Evolutionary conservation across 2,888 invertebrate genomes (phyloP), one percentile per base, ranked within the genome.

Genomic region (Ditula angustiorana): DNA sequence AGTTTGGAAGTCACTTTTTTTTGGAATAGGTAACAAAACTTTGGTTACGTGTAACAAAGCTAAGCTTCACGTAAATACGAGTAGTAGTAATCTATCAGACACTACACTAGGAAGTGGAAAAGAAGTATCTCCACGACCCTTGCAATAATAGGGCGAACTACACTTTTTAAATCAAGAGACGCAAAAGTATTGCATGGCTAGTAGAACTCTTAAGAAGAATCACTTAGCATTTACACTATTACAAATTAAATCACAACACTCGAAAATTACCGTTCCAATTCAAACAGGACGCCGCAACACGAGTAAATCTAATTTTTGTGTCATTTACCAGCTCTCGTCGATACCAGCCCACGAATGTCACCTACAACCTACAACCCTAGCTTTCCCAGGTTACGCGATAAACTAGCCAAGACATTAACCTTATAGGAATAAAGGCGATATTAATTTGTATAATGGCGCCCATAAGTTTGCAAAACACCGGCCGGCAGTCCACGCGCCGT

Each of bases 401-500:
- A 68, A 66, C 65, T 57, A 57, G 64, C 49, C 13, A 58, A 65
- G 69, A 67, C 83, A 73, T 66, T 85, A 85, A 78, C 41, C 0
- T 37, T 5, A 53, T 37, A 13, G 26, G 0, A 26, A 70, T 82
- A 86, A 76, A 74, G 78, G 67, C 69, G 62, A 83, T 74, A 81
- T 77, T 84, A 69, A 76, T 76, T 76, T 79, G 74, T 69, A 60
- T 70, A 75, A 78, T 73, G 69, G 68, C 65, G 67, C 68, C 71
- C 80, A 80, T 83, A 83, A 80, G 76, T 81, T 84, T 78, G 83
- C 79, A 71, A 76, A 76, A 79, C 79, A 80, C 82, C 85, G 88
- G 85, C 84, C 89, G 84, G 88, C 87, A 88, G 92, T 89, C 90
- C 87, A 88, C 85, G 86, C 86, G 87, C 87, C 89, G 92, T 88